Percentiles rank a stretch among this genome's conserved stretches.
These are phyloP conservation scores for Epinephelus coioides DNA, from an alignment of 2,797 vertebrate species.

Conservation along the genomic window DNA sequence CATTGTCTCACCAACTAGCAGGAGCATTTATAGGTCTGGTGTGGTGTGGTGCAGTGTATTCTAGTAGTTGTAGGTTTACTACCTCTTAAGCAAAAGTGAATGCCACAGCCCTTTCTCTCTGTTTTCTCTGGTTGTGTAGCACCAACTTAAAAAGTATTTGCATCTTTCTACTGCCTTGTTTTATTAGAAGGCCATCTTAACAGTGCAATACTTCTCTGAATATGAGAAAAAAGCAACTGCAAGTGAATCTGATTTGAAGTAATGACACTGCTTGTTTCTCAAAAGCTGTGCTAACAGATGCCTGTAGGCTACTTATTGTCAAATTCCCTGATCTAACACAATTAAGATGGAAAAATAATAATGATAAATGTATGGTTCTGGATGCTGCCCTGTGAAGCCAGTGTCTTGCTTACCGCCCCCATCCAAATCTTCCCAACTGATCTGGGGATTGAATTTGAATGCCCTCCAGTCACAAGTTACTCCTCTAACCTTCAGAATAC, in stretches of 20 bases:
- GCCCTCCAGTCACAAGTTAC: slow-evolving; percentile 55
- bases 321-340: neutral
- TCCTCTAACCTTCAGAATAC: slow-evolving; percentile 53
- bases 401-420: slow-evolving; percentile 8
- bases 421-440: slow-evolving; percentile 28
- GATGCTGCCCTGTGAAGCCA: neutral
- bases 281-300: neutral
- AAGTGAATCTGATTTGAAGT: neutral
- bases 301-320: neutral
- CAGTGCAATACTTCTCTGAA: neutral
- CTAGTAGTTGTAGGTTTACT: too few relatives aligned
- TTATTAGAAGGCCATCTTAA: too few relatives aligned
- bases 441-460: slow-evolving; percentile 52
- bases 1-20: too few relatives aligned
- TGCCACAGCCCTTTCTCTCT: too few relatives aligned
- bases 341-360: slow-evolving; percentile 5
- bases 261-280: neutral
- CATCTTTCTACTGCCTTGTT: too few relatives aligned
- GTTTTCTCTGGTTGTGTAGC: too few relatives aligned
- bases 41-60: too few relatives aligned
- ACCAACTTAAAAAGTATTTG: too few relatives aligned
- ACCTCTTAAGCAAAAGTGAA: too few relatives aligned
- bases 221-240: neutral
- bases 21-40: too few relatives aligned
- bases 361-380: neutral